Evolutionary conservation across 1,140 invertebrate genomes (phyloP).

Genomic region (Apis cerana): DNA sequence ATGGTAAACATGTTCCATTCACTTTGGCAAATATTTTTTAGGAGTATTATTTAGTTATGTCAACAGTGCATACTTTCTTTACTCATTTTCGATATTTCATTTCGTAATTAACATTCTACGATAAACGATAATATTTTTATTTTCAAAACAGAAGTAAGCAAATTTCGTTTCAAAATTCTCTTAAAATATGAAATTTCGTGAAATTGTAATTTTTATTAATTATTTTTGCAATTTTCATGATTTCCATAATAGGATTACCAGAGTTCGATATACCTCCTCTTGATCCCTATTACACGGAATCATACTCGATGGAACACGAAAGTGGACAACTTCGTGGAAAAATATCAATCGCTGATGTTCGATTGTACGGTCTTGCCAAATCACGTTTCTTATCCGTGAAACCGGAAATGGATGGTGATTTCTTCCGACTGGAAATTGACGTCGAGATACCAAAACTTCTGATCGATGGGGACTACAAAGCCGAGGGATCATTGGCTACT

Average conservation of each 20-base stretch:
- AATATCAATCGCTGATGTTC: slow-evolving; percentile 77
- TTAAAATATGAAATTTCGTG: too few relatives aligned
- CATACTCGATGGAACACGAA: slow-evolving; percentile 77
- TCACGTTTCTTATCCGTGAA: slow-evolving; percentile 81
- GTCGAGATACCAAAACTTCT: slow-evolving; percentile 78
- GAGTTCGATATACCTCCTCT: slow-evolving; percentile 79
- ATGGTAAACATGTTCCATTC: neutral
- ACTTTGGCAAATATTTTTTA: neutral
- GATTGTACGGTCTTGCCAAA: slow-evolving; percentile 78
- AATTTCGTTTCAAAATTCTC: too few relatives aligned
- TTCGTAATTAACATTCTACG: neutral
- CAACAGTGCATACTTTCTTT: neutral
- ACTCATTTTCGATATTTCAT: neutral
- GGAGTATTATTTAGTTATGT: too few relatives aligned
- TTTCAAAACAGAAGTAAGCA: too few relatives aligned
- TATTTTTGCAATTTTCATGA: neutral
- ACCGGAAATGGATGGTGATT: slow-evolving; percentile 80
- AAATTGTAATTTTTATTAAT: too few relatives aligned
- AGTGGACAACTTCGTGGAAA: slow-evolving; percentile 80
- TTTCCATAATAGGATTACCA: slow-evolving; percentile 74
- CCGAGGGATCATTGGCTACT: slow-evolving; percentile 78
- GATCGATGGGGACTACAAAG: slow-evolving; percentile 80
- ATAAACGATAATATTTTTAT: neutral
- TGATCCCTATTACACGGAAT: slow-evolving; percentile 80
- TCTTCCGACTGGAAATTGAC: slow-evolving; percentile 82